These are phyloP conservation scores for Latrodectus hesperus DNA, from an alignment of 2,888 invertebrate genomes.

Conservation along the genomic window DNA sequence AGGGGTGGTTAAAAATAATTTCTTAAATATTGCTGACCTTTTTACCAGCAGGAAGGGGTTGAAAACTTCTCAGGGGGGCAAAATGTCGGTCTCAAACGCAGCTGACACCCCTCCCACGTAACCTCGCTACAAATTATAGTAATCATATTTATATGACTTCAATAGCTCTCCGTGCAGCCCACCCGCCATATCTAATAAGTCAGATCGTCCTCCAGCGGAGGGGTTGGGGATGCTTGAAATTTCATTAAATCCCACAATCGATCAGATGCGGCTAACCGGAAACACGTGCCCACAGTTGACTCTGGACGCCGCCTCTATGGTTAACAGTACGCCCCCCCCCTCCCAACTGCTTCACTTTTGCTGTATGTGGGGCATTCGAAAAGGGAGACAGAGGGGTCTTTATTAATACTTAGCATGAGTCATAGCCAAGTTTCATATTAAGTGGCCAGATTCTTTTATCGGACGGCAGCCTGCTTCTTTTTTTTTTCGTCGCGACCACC, in stretches of 20 bases:
- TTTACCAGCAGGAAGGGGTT: no score
- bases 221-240: constrained; percentile 36
- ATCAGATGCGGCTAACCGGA: constrained; percentile 61
- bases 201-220: constrained; percentile 21
- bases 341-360: neutral
- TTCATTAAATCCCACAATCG: constrained; percentile 54
- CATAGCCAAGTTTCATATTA: constrained; percentile 24
- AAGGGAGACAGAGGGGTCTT: constrained; percentile 22
- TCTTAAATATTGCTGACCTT: no score
- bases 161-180: constrained; percentile 13
- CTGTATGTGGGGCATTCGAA: neutral
- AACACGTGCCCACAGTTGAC: constrained; percentile 66
- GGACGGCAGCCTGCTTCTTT: constrained; percentile 3
- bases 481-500: neutral
- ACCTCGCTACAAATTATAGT: constrained; percentile 58
- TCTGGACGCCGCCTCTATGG: constrained; percentile 39
- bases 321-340: constrained; percentile 8
- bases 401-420: constrained; percentile 63
- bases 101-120: neutral
- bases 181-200: constrained; percentile 55
- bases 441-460: neutral
- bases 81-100: neutral
- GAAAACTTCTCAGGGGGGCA: no score
- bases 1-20: no score
- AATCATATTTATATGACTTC: constrained; percentile 66